These are phyloP conservation scores for Fragariocoptes setiger DNA, from an alignment of 1,140 invertebrate genomes.

Conservation along the genomic window DNA sequence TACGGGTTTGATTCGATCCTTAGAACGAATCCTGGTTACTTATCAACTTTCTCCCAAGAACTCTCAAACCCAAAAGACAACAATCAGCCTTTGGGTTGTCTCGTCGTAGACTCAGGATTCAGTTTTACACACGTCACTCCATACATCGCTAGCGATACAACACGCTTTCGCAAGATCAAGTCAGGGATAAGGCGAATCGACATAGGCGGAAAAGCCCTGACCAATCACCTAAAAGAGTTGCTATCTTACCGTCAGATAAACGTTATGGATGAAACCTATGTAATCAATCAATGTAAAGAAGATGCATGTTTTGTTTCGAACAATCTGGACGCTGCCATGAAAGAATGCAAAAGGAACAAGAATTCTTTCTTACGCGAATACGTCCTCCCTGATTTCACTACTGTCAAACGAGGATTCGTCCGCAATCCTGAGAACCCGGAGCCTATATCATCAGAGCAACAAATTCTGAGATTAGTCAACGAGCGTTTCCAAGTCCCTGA, in stretches of 20 bases:
- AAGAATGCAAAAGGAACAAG: conserved; percentile 26
- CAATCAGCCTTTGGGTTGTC: conserved; percentile 25
- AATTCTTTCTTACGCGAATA: conserved; percentile 52
- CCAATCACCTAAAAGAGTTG: conserved; percentile 91
- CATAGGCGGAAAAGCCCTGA: conserved; percentile 81
- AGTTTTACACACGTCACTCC: conserved; percentile 84
- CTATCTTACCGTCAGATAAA: conserved; percentile 79
- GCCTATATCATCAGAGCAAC: conserved; percentile 13
- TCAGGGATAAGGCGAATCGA: conserved; percentile 44
- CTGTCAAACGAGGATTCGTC: conserved; percentile 44
- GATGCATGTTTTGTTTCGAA: conserved; percentile 75
- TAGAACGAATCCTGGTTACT: conserved; percentile 27
- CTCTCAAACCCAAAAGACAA: neutral
- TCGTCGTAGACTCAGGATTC: conserved; percentile 71
- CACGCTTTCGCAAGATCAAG: conserved; percentile 16
- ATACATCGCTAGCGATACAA: conserved; percentile 57
- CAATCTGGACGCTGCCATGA: conserved; percentile 55
- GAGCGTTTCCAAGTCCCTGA: conserved; percentile 53
- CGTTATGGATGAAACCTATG: conserved; percentile 95
- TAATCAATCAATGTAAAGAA: conserved; percentile 95
- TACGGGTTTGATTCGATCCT: conserved; percentile 61
- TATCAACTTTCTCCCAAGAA: conserved; percentile 1
- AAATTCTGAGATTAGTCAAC: conserved; percentile 57
- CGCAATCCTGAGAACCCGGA: conserved; percentile 21
- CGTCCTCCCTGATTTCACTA: conserved; percentile 74